These are phyloP conservation scores for Aproaerema taeniolella DNA, from an alignment of 2,888 invertebrate species.

Conservation along the genomic window DNA sequence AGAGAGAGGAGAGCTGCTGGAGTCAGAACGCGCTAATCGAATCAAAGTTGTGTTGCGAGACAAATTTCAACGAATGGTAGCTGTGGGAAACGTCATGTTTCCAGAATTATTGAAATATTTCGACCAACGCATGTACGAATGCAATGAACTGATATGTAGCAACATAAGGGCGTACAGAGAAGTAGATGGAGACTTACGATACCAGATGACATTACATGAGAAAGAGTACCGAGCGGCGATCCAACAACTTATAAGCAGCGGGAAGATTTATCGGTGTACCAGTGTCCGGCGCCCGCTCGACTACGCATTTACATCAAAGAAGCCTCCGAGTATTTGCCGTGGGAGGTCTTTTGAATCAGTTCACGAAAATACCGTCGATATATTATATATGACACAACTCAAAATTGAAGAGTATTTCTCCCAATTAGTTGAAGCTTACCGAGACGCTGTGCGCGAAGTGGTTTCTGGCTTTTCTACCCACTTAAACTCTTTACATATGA, in stretches of 20 bases:
- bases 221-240: too few species aligned
- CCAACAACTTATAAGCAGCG: too few species aligned
- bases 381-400: too few species aligned
- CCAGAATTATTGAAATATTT: constrained; percentile 53
- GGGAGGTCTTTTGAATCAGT: too few species aligned
- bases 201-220: constrained; percentile 41
- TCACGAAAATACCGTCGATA: too few species aligned
- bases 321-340: too few species aligned
- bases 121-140: constrained; percentile 50
- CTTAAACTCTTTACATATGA: too few species aligned
- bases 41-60: constrained; percentile 42
- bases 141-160: constrained; percentile 58
- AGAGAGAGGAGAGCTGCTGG: constrained; percentile 39
- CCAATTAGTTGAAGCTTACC: too few species aligned
- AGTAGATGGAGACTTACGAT: constrained; percentile 45
- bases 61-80: constrained; percentile 45
- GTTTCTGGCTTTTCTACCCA: too few species aligned
- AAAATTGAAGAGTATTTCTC: too few species aligned
- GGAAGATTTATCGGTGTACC: neutral
- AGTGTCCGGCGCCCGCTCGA: neutral
- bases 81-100: constrained; percentile 42
- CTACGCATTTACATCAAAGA: too few species aligned
- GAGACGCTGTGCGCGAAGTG: too few species aligned
- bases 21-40: constrained; percentile 46
- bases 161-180: constrained; percentile 51